A percentile compares a stretch with the other conserved stretches of the same genome.
Conservation (phyloP, 2,797 vertebrate species). For the Ctenochaetus hawaiiensis region DNA sequence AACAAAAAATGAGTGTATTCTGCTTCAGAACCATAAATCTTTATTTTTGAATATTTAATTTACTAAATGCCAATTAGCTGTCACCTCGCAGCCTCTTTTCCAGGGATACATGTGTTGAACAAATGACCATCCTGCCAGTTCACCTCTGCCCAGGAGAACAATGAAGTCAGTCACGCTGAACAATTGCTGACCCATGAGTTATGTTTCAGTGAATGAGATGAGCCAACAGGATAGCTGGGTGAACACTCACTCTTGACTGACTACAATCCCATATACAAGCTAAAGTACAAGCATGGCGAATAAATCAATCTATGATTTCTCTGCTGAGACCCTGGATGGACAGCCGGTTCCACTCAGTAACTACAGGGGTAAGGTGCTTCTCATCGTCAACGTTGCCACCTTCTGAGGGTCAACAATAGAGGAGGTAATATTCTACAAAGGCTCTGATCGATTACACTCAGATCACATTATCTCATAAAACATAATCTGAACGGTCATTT, state of each 20-base stretch:
- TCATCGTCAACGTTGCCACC: constrained; percentile 87
- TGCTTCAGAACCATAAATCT: neutral
- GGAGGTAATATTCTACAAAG: constrained; percentile 80
- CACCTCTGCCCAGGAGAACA: constrained; percentile 77
- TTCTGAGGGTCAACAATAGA: constrained; percentile 89
- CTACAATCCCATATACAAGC: constrained; percentile 56
- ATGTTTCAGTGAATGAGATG: constrained; percentile 75
- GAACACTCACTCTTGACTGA: constrained; percentile 70
- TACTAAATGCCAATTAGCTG: constrained; percentile 17
- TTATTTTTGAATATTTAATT: constrained; percentile 11
- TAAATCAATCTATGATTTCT: constrained; percentile 85
- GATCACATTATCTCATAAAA: constrained; percentile 23
- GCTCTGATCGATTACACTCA: constrained; percentile 26
- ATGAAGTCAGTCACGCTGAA: constrained; percentile 85
- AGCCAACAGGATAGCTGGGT: constrained; percentile 56
- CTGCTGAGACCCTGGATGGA: constrained; percentile 82
- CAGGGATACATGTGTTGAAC: constrained; percentile 61
- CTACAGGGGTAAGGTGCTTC: constrained; percentile 84
- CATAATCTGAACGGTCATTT: constrained; percentile 3
- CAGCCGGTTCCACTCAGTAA: constrained; percentile 74
- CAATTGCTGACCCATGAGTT: constrained; percentile 84
- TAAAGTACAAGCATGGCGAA: constrained; percentile 70
- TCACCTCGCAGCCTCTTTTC: constrained; percentile 25
- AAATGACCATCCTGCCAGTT: constrained; percentile 68
- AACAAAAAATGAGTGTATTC: neutral